Percentiles rank a stretch among this genome's conserved stretches.
Evolutionary conservation across 2,888 invertebrate genomes (phyloP).

Genomic region (Leptopilina syphax): DNA sequence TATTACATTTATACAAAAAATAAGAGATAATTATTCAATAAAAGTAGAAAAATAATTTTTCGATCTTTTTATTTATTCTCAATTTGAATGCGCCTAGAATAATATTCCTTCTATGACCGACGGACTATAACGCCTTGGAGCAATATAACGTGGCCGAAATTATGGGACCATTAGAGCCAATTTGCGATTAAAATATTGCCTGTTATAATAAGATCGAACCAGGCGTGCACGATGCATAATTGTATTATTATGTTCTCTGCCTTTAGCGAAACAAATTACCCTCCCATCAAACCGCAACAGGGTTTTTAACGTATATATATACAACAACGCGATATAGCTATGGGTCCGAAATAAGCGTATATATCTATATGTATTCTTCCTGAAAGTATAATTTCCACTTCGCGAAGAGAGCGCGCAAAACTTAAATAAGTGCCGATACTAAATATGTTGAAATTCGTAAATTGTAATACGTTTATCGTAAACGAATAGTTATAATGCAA

Average conservation of each 20-base stretch:
- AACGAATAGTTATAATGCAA: conserved; percentile 17
- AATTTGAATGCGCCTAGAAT: conserved; percentile 5
- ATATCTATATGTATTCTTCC: neutral
- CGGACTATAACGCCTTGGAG: conserved; percentile 52
- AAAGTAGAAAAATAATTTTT: neutral
- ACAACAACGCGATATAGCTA: neutral
- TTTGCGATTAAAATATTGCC: conserved; percentile 75
- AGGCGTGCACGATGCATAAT: conserved; percentile 66
- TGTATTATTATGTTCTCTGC: conserved; percentile 70
- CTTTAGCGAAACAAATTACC: conserved; percentile 64
- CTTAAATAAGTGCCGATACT: conserved; percentile 6
- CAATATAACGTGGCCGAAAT: conserved; percentile 61
- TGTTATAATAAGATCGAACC: conserved; percentile 71
- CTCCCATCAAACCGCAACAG: conserved; percentile 43
- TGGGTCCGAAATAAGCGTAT: neutral
- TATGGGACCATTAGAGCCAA: conserved; percentile 67
- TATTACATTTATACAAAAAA: too few relatives aligned
- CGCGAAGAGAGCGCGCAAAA: neutral
- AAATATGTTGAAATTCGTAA: conserved; percentile 23
- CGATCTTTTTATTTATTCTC: neutral
- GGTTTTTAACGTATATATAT: conserved; percentile 8
- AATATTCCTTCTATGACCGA: conserved; percentile 40
- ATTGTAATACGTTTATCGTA: conserved; percentile 5
- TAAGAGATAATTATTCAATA: too few relatives aligned
- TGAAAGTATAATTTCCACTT: conserved; percentile 38